A percentile compares a stretch with the other conserved stretches of the same genome.
These are phyloP conservation scores for Euura saliciscinereae DNA, from an alignment of 1,140 invertebrate genomes.

Conservation along the genomic window DNA sequence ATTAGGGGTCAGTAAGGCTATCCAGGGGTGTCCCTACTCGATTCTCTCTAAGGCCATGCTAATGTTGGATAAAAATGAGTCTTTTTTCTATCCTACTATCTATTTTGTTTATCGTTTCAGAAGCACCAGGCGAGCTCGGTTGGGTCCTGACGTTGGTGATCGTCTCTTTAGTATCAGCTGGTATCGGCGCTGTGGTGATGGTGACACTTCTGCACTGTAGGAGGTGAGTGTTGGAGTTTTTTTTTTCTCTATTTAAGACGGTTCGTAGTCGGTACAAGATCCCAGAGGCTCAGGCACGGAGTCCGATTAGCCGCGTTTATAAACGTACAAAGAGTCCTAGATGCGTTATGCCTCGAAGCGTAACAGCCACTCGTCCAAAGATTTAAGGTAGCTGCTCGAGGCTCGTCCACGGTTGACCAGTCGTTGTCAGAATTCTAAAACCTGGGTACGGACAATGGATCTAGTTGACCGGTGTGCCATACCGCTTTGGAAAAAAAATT, in stretches of 20 bases:
- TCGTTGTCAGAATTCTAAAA: too few relatives aligned
- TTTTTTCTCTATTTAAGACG: too few relatives aligned
- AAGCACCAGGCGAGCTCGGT: conserved; percentile 58
- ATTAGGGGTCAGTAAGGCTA: too few relatives aligned
- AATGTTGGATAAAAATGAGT: too few relatives aligned
- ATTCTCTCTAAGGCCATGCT: too few relatives aligned
- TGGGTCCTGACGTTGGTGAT: conserved; percentile 63
- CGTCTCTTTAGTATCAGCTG: conserved; percentile 62
- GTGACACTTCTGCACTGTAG: conserved; percentile 61
- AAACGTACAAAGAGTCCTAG: not conserved
- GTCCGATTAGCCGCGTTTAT: not conserved
- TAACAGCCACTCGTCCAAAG: not conserved
- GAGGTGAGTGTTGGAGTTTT: conserved; percentile 47
- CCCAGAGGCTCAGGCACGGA: not conserved
- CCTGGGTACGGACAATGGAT: not conserved
- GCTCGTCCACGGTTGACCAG: too few relatives aligned
- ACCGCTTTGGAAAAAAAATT: not conserved
- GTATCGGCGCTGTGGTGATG: conserved; percentile 63
- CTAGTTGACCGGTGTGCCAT: conserved; percentile 14
- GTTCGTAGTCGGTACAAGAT: too few relatives aligned
- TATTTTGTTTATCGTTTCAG: conserved; percentile 39
- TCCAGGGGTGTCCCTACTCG: too few relatives aligned
- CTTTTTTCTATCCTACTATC: too few relatives aligned
- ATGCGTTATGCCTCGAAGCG: not conserved
- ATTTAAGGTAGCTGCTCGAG: too few relatives aligned